Evolutionary conservation across 2,113 vertebrate genomes (phyloP), one percentile per base, ranked within the genome.

Genomic region (Python bivittatus): DNA sequence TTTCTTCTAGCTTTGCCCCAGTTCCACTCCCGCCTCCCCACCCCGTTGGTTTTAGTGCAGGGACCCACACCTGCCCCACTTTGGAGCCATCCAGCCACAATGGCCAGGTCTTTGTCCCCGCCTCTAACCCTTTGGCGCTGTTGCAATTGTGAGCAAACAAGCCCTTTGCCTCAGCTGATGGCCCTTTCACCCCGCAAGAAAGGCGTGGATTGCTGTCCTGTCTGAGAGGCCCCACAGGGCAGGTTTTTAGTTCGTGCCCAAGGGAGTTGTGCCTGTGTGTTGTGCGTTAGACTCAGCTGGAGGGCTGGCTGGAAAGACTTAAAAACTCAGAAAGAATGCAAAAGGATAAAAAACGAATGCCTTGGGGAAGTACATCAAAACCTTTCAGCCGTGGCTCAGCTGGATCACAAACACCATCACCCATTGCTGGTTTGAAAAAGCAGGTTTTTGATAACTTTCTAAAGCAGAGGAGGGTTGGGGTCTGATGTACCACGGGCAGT

Each of bases 91-190:
- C 56, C 60, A 9, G 57, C 57, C 15, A 17, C 1, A 5, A 9
- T 0, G 17, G 15, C 90, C 1, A 2, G 29, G 4, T 33, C 84
- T 87, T 54, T 68, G 84, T 25, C 64, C n/a, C 68, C 27, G 0
- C n/a, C 17, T 11, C 10, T 79, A n/a, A 23, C 48, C 86, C 38
- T 33, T 9, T 0, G 6, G 1, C 2, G 38, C 17, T 88, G 68
- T 60, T 57, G 91, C 86, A 92, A 88, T 20, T 1, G 6, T 38
- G 38, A 29, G 27, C 86, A 88, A 92, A 92, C 91, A 92, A 29
- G 6, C 33, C 91, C 15, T 52, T 48, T 4, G 10, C 27, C 54
- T 44, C 0, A 15, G 86, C 8, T n/a, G 64, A 25, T 5, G 38
- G 23, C 54, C 64, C 10, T 25, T 86, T 27, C 84, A 56, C 84